Percentiles rank a stretch among this genome's conserved stretches.
Evolutionary conservation across 2,113 vertebrate genomes (phyloP).

Genomic region (Aphyosemion australe): DNA sequence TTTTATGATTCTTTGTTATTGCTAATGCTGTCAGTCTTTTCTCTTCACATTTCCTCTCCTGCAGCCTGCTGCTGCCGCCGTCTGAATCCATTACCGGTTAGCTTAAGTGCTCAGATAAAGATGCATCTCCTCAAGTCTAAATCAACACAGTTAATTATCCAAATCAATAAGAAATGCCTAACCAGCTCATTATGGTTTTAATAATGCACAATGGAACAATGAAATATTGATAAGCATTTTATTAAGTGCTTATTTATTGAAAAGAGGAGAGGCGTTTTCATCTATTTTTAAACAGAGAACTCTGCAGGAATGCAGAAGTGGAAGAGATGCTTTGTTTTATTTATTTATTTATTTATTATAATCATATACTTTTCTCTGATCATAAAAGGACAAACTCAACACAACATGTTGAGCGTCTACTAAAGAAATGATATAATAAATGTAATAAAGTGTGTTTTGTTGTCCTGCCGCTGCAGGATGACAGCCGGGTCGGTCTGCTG

Average conservation of each 20-base stretch:
- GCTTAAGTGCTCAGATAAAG: constrained; percentile 9
- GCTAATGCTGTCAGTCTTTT: neutral
- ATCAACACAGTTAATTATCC: constrained; percentile 35
- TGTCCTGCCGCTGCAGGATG: neutral
- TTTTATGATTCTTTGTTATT: constrained; percentile 10
- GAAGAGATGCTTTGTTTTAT: neutral
- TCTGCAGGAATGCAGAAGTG: constrained; percentile 5
- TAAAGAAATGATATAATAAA: neutral
- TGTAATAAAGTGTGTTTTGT: constrained; percentile 11
- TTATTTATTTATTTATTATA: neutral
- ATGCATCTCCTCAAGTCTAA: constrained; percentile 6
- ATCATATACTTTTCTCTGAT: neutral
- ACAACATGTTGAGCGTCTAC: constrained; percentile 4
- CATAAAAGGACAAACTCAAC: neutral
- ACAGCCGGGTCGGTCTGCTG: constrained; percentile 1
- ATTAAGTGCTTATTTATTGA: constrained; percentile 59
- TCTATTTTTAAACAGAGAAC: constrained; percentile 37
- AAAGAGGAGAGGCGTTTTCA: constrained; percentile 30
- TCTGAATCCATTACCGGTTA: neutral
- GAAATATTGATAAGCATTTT: constrained; percentile 60
- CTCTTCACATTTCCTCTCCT: neutral
- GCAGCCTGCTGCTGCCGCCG: constrained; percentile 4
- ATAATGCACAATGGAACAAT: constrained; percentile 50
- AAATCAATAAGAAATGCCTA: constrained; percentile 34
- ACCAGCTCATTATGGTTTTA: constrained; percentile 47